These are phyloP conservation scores for Triplophysa bombifrons DNA, from an alignment of 2,797 vertebrate genomes.

Conservation along the genomic window DNA sequence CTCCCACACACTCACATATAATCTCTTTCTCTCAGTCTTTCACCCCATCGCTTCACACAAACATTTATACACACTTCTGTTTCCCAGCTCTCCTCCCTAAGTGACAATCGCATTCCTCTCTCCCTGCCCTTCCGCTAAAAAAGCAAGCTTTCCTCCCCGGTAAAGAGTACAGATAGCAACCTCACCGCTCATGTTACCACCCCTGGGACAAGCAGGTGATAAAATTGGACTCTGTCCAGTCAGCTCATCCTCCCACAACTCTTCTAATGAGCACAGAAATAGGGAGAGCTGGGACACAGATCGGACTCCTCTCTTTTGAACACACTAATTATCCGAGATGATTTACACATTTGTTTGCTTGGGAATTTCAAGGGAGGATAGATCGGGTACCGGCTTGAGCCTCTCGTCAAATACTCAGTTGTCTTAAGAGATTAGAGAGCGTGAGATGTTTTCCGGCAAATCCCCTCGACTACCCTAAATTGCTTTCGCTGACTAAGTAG, in stretches of 20 bases:
- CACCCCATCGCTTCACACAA: conserved; percentile 15
- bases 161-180: conserved; percentile 56
- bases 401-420: conserved; percentile 27
- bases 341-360: conserved; percentile 40
- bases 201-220: conserved; percentile 50
- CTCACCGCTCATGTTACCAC: conserved; percentile 53
- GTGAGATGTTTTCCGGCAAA: conserved; percentile 4
- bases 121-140: conserved; percentile 36
- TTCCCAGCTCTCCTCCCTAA: conserved; percentile 29
- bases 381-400: conserved; percentile 10
- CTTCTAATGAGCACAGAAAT: conserved; percentile 52
- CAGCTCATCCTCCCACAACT: conserved; percentile 50
- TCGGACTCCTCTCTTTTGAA: conserved; percentile 36
- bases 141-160: conserved; percentile 45
- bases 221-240: conserved; percentile 55
- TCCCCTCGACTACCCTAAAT: conserved; percentile 45
- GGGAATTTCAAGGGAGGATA: conserved; percentile 48
- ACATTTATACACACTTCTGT: conserved; percentile 37
- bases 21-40: conserved; percentile 19
- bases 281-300: conserved; percentile 31
- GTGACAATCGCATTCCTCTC: conserved; percentile 26
- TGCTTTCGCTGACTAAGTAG: conserved; percentile 13
- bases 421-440: conserved; percentile 35
- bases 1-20: conserved; percentile 12
- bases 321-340: conserved; percentile 48